These are phyloP conservation scores for Heterotis niloticus DNA, from an alignment of 2,113 vertebrate genomes.

Conservation along the genomic window DNA sequence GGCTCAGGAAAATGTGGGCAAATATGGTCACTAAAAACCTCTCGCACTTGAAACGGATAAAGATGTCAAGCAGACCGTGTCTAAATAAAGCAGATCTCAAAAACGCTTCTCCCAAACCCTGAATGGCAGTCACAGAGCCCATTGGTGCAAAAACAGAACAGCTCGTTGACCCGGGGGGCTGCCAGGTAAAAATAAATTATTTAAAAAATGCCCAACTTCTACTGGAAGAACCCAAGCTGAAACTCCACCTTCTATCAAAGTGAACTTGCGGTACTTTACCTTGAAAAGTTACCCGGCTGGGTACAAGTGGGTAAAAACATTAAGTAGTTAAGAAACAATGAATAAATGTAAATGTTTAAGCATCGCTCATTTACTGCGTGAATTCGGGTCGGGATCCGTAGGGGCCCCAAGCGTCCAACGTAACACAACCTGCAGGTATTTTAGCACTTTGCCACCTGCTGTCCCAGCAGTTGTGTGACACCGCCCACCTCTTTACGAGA, in stretches of 20 bases:
- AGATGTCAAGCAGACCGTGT: not conserved
- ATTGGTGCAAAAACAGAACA: too few species aligned
- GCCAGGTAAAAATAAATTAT: not conserved
- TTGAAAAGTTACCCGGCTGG: not conserved
- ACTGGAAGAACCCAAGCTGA: conserved; percentile 20
- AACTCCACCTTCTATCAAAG: conserved; percentile 30
- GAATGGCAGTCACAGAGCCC: too few species aligned
- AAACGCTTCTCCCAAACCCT: too few species aligned
- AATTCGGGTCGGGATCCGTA: not conserved
- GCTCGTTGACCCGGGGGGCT: not conserved
- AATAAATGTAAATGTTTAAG: not conserved
- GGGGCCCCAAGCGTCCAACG: not conserved
- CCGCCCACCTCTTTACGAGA: not conserved
- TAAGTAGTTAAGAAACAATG: not conserved
- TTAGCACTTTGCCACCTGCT: too few species aligned
- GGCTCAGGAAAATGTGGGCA: too few species aligned
- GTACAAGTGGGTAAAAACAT: not conserved
- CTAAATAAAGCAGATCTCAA: too few species aligned
- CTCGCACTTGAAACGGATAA: not conserved
- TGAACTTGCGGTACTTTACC: not conserved
- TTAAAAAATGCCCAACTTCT: not conserved
- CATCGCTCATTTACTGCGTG: not conserved
- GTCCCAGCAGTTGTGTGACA: too few species aligned
- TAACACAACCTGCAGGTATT: too few species aligned
- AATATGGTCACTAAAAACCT: too few species aligned